phyloP scores from a whole-genome alignment of 2,888 invertebrate genomes.

The Caenorhabditis macrosperma region DNA sequence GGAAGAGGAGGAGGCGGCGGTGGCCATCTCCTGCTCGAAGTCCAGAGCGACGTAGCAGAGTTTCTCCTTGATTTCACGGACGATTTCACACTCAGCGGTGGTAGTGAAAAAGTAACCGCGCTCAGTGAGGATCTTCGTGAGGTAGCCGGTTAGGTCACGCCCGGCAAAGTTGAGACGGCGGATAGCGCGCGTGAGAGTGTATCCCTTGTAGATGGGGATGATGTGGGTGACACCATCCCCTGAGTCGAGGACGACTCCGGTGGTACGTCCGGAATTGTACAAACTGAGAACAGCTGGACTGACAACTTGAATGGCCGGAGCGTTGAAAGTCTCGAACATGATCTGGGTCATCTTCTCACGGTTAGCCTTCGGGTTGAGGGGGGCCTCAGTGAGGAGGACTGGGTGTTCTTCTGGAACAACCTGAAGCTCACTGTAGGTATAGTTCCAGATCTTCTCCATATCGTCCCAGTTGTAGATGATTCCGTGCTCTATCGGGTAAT shows the following conservation, averaged over 20 bases:
- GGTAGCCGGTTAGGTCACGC: slow-evolving; percentile 83
- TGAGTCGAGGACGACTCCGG: slow-evolving; percentile 86
- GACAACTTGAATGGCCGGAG: slow-evolving; percentile 88
- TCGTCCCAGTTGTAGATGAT: too few species aligned
- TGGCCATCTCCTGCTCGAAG: slow-evolving; percentile 94
- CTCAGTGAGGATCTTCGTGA: slow-evolving; percentile 82
- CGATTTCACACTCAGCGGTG: slow-evolving; percentile 87
- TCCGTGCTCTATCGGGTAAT: too few species aligned
- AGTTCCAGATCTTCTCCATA: too few species aligned
- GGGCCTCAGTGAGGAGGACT: slow-evolving; percentile 91
- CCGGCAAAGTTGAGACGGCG: slow-evolving; percentile 83
- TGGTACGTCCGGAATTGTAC: slow-evolving; percentile 86
- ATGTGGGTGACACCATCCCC: slow-evolving; percentile 92
- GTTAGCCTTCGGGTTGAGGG: too few species aligned
- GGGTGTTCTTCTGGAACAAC: slow-evolving; percentile 96
- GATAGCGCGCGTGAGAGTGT: slow-evolving; percentile 83
- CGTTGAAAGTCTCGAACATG: slow-evolving; percentile 87
- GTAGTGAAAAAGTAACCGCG: slow-evolving; percentile 81
- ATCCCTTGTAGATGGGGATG: slow-evolving; percentile 88
- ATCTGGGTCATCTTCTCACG: too few species aligned
- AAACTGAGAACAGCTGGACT: slow-evolving; percentile 94
- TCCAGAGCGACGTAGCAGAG: slow-evolving; percentile 98
- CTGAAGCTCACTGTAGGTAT: slow-evolving; percentile 96
- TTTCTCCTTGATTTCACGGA: slow-evolving; percentile 93
- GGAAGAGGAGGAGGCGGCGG: slow-evolving; percentile 91